Evolutionary conservation across 2,113 vertebrate genomes (phyloP).

Genomic region (Gymnorhina tibicen): DNA sequence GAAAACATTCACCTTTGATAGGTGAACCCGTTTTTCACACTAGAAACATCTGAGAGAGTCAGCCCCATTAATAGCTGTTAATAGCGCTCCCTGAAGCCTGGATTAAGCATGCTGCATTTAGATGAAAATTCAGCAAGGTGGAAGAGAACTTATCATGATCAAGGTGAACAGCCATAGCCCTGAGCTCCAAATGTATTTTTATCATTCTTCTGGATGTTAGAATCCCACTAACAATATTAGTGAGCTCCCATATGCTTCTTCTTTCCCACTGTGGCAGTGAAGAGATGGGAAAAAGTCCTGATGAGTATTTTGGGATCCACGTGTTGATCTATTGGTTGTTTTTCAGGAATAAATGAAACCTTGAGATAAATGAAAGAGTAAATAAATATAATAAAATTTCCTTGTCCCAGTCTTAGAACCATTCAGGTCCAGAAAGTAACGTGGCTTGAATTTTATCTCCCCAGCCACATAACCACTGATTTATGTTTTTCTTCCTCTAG

Average conservation of each 20-base stretch:
- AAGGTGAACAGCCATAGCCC: constrained; percentile 50
- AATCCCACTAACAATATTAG: not conserved
- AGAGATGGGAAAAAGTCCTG: not conserved
- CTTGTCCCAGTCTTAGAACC: not conserved
- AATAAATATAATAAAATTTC: not conserved
- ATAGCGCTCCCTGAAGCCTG: not conserved
- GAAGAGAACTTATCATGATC: constrained; percentile 34
- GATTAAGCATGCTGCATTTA: constrained; percentile 27
- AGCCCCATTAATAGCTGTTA: not conserved
- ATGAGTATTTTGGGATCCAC: not conserved
- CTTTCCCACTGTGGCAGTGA: not conserved
- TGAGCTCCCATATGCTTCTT: not conserved
- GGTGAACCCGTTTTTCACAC: not conserved
- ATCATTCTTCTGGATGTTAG: not conserved
- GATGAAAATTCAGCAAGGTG: constrained; percentile 44
- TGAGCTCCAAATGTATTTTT: constrained; percentile 33
- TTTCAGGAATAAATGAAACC: not conserved
- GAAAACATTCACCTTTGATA: not conserved
- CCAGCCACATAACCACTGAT: not conserved
- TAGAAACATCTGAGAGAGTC: not conserved
- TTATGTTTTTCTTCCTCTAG: constrained; percentile 64
- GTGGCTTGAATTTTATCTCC: not conserved
- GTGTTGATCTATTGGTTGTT: not conserved
- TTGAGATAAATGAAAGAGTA: not conserved
- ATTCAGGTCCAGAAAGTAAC: not conserved